Conservation (phyloP, 2,888 invertebrate species). For the Merodon equestris region DNA sequence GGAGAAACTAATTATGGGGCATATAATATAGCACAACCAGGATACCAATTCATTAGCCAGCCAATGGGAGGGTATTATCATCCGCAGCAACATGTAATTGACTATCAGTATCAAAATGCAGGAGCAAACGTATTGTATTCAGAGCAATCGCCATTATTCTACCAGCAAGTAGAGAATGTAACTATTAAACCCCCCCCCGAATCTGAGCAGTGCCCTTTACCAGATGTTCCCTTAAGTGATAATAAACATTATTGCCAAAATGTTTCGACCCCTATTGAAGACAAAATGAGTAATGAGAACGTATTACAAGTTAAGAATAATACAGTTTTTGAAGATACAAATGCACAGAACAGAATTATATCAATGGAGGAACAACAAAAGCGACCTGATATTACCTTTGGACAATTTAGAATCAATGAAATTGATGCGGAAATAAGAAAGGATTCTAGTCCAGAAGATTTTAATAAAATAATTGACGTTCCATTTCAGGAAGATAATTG, state of each 20-base stretch:
- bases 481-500: slow-evolving; percentile 39
- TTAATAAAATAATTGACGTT: neutral
- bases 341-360: slow-evolving; percentile 18
- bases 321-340: neutral
- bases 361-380: slow-evolving; percentile 70
- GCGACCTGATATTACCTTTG: slow-evolving; percentile 76
- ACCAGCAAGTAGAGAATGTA: slow-evolving; percentile 56
- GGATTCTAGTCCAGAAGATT: slow-evolving; percentile 44
- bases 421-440: slow-evolving; percentile 74
- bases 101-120: slow-evolving; percentile 72
- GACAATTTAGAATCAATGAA: slow-evolving; percentile 76
- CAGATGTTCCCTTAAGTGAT: slow-evolving; percentile 45
- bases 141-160: slow-evolving; percentile 68
- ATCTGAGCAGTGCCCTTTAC: slow-evolving; percentile 69
- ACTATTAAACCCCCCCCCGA: slow-evolving; percentile 42
- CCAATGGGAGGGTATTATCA: slow-evolving; percentile 74
- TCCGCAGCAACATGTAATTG: slow-evolving; percentile 67
- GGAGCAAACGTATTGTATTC: slow-evolving; percentile 68
- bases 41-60: slow-evolving; percentile 72
- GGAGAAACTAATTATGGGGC: slow-evolving; percentile 56
- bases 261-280: slow-evolving; percentile 67
- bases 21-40: slow-evolving; percentile 70
- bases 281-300: slow-evolving; percentile 71
- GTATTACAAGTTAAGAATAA: slow-evolving; percentile 68
- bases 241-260: slow-evolving; percentile 36